Evolutionary conservation across 2,888 invertebrate species (phyloP).

Genomic region (Eupithecia insigniata): DNA sequence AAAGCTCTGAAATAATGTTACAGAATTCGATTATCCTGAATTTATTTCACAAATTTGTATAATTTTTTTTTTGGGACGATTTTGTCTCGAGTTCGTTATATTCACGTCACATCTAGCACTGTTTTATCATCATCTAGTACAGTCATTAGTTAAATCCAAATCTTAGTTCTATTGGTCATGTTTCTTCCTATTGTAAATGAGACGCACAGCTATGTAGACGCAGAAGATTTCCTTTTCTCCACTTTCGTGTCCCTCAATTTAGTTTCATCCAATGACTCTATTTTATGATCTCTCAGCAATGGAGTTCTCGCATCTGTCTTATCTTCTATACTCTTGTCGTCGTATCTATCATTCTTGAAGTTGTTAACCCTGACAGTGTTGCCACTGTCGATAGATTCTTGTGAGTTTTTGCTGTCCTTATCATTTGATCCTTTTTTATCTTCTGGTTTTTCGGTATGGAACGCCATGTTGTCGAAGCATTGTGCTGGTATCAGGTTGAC

Average conservation of each 20-base stretch:
- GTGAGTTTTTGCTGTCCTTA: conserved; percentile 62
- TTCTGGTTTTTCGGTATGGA: conserved; percentile 69
- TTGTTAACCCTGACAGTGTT: conserved; percentile 71
- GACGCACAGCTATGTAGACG: conserved; percentile 70
- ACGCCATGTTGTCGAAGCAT: conserved; percentile 82
- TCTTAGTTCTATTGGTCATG: conserved; percentile 69
- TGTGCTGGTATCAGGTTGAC: conserved; percentile 79
- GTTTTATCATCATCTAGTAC: conserved; percentile 35
- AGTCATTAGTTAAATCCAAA: conserved; percentile 36
- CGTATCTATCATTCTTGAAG: conserved; percentile 72
- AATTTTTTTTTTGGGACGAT: conserved; percentile 34
- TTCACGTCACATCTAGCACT: conserved; percentile 25
- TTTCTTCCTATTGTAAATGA: conserved; percentile 30
- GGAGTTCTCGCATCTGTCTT: conserved; percentile 78
- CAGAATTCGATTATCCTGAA: conserved; percentile 24
- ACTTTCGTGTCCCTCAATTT: conserved; percentile 75
- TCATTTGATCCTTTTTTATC: conserved; percentile 54
- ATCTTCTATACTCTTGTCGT: conserved; percentile 66
- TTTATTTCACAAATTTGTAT: conserved; percentile 34
- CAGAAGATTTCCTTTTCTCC: conserved; percentile 79
- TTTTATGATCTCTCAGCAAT: conserved; percentile 75
- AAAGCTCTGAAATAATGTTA: conserved; percentile 38
- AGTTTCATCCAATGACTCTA: conserved; percentile 78
- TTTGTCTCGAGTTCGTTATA: conserved; percentile 24
- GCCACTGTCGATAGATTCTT: conserved; percentile 70